Percentiles rank a stretch among this genome's conserved stretches.
phyloP scores from a whole-genome alignment of 35 echinoderm and acorn worm genomes.

The Chiridota heheva region DNA sequence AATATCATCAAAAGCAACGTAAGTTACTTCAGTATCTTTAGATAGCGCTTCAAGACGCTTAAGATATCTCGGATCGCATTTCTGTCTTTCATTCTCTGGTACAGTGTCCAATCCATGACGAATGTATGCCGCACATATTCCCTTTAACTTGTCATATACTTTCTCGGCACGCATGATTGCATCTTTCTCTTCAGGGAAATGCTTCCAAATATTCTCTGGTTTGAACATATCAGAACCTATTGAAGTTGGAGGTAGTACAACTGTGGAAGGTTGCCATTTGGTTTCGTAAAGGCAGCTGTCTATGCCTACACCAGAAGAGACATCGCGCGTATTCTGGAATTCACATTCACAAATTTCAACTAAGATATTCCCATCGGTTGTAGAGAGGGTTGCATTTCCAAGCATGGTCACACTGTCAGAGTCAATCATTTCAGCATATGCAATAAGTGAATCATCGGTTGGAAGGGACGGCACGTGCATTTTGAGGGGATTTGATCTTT shows the following conservation, averaged over 20 bases:
- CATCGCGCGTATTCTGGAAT: conserved; percentile 37
- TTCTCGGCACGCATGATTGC: conserved; percentile 61
- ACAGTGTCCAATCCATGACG: conserved; percentile 70
- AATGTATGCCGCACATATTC: conserved; percentile 79
- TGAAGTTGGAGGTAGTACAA: conserved; percentile 47
- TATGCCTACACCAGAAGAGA: conserved; percentile 19
- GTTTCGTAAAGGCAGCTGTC: conserved; percentile 70
- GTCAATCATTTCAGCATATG: conserved; percentile 64
- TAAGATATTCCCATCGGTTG: conserved; percentile 24
- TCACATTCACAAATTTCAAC: conserved; percentile 52
- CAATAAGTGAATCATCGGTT: conserved; percentile 45
- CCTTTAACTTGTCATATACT: conserved; percentile 45
- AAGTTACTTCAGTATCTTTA: conserved; percentile 3
- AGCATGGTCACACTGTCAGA: conserved; percentile 52
- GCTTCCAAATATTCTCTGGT: conserved; percentile 41
- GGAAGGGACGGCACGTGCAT: conserved; percentile 59
- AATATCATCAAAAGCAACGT: conserved; percentile 68
- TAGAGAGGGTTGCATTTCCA: conserved; percentile 53
- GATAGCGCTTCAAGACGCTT: conserved; percentile 19
- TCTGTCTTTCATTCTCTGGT: conserved; percentile 44
- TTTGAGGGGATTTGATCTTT: conserved; percentile 36
- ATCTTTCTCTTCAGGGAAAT: conserved; percentile 54
- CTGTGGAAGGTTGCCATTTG: conserved; percentile 49
- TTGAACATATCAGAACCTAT: conserved; percentile 63
- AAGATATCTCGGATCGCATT: conserved; percentile 27